Evolutionary conservation across 2,113 vertebrate genomes (phyloP), one percentile per base, ranked within the genome.

Genomic region (Helogale parvula): DNA sequence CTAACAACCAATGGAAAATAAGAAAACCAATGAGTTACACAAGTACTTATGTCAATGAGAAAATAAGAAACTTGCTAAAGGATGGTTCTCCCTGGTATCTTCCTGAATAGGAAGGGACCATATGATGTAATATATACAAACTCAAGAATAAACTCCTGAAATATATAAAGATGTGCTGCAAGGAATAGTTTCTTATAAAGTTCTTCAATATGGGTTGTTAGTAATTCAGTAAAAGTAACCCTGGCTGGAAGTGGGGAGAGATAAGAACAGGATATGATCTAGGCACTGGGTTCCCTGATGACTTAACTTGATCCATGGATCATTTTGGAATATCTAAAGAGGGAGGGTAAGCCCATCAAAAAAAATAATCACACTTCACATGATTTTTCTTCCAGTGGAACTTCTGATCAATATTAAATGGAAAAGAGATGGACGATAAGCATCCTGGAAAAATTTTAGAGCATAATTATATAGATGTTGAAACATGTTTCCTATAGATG

Each of bases 131-230:
- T n/a, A 47, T 57, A 87, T 71, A 50, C 86, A 45, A 71, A 54
- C 50, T 87, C n/a, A 81, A 77, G 68, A 83, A 31, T 65, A 94
- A 95, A 77, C 35, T 79, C 69, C 31, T 45, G 33, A 96, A 80
- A 25, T 84, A 29, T 29, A 66, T 81, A 57, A 60, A 60, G 33
- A 63, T 31, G 65, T 85, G 35, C 23, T 47, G 21, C 33, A 35
- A 47, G 27, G 9, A 1, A 45, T 27, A 60, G 21, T 35, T 83
- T 83, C 25, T 87, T 41, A 76, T 7, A 57, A 81, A 68, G 15
- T 6, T 77, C 38, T 88, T 69, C 84, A n/a, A 60, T 71, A 71
- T 14, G 29, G 45, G 5, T 41, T 45, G 19, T 79, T 10, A n/a
- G 35, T 35, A 57, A 3, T n/a, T 80, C 41, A 71, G n/a, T 69